These are phyloP conservation scores for Cotesia typhae DNA, from an alignment of 1,140 invertebrate species.

Conservation along the genomic window DNA sequence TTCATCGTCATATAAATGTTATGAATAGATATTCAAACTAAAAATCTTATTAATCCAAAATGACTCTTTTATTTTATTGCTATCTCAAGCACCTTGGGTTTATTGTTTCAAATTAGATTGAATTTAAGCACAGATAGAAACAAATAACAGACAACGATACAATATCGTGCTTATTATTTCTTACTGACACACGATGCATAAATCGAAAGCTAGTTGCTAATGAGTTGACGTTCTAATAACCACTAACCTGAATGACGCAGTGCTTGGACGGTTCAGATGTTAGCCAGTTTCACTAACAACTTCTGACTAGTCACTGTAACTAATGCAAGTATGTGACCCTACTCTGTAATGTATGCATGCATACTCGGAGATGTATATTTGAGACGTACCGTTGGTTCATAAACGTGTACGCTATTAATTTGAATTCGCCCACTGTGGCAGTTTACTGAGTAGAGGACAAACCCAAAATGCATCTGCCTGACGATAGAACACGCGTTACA, in stretches of 20 bases:
- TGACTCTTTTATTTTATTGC: no score
- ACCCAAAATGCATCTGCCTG: slow-evolving; percentile 27
- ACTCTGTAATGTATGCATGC: no score
- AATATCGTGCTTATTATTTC: no score
- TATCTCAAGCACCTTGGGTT: no score
- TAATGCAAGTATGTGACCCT: not conserved
- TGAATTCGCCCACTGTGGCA: slow-evolving; percentile 30
- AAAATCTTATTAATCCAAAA: no score
- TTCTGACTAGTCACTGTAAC: not conserved
- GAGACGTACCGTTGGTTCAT: slow-evolving; percentile 30
- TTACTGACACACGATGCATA: not conserved
- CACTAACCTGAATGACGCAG: slow-evolving; percentile 4
- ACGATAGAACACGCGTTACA: slow-evolving; percentile 33
- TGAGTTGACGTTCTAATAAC: slow-evolving; percentile 18
- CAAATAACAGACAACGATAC: no score
- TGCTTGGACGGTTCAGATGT: not conserved
- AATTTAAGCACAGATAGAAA: no score
- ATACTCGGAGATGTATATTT: not conserved
- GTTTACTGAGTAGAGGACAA: slow-evolving; percentile 31
- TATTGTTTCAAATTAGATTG: no score
- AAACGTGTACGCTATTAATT: slow-evolving; percentile 36
- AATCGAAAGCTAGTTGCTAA: slow-evolving; percentile 1
- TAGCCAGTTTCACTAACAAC: not conserved
- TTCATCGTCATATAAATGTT: no score
- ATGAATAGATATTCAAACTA: no score